Conservation (phyloP, 2,797 vertebrate species). For the Myotis findleyi region DNA sequence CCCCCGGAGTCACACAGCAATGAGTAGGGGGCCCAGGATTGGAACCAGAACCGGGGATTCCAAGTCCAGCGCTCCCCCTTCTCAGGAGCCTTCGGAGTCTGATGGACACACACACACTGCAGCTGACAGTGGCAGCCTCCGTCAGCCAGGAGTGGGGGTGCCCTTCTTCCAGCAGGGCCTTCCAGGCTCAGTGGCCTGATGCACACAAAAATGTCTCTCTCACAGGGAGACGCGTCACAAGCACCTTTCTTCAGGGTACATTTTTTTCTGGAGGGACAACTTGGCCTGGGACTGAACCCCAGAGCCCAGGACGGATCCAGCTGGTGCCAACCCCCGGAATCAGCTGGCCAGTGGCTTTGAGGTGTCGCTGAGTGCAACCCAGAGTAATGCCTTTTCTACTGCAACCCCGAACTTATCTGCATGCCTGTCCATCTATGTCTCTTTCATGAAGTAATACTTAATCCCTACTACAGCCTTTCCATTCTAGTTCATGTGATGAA, state of each 20-base stretch:
- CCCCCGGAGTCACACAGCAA: neutral
- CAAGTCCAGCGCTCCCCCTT: too few relatives aligned
- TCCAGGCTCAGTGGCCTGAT: neutral
- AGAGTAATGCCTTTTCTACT: neutral
- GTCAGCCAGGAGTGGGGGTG: neutral
- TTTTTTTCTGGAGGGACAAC: neutral
- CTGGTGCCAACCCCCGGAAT: neutral
- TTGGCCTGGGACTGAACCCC: neutral
- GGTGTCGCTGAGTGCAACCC: neutral
- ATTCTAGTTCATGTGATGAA: neutral
- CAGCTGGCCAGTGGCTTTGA: neutral
- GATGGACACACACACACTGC: neutral
- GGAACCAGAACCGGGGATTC: neutral
- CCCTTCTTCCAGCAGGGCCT: neutral
- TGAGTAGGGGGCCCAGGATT: neutral
- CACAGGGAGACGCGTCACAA: neutral
- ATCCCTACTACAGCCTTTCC: neutral
- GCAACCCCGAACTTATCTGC: neutral
- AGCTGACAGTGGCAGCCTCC: neutral
- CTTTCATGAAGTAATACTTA: neutral
- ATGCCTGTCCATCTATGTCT: neutral
- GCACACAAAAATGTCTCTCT: neutral
- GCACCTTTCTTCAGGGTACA: neutral
- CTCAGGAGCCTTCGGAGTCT: neutral
- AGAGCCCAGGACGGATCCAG: neutral